Evolutionary conservation across 1,140 invertebrate genomes (phyloP), one percentile per base, ranked within the genome.

Genomic region (Drosophila athabasca): DNA sequence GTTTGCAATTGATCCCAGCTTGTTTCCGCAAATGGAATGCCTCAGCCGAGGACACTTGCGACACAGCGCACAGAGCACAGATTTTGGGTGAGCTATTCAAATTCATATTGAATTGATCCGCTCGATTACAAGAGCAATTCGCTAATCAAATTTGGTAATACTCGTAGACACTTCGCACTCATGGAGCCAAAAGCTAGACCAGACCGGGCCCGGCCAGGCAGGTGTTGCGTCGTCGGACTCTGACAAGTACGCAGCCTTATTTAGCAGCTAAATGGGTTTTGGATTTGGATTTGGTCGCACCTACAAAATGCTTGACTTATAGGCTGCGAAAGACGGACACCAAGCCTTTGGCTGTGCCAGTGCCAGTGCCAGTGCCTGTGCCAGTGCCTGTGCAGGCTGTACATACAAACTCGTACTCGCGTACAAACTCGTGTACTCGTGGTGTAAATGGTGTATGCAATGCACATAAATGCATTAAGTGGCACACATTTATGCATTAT

Each of bases 401-500:
- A 35, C 31, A 35, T 35, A 31, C 29, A 19, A 19, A 19, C 17
- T 19, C 17, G 17, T 19, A 26, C 24, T 26, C 24, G 24, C 24
- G 24, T 26, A 26, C 17, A 19, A 19, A 19, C 17, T 19, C 17
- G 17, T 19, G 17, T 19, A 19, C 17, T n/a, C n/a, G n/a, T n/a
- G n/a, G n/a, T n/a, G n/a, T n/a, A n/a, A n/a, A 19, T 35, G 31
- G 31, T 39, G 35, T 39, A 31, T 58, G 49, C 62, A 52, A 52
- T 24, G 50, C 72, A 44, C 54, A 58, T 69, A 70, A 69, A 70
- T 70, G 65, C 65, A 70, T 26, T 69, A 58, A 70, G 65, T 70
- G 67, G 67, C 67, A 70, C 64, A 70, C 67, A 70, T 70, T 70
- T 70, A 70, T 70, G 67, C 67, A 70, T 70, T 58, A 70, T 70